Evolutionary conservation across 2,888 invertebrate genomes (phyloP).

Genomic region (Tenthredo notha): DNA sequence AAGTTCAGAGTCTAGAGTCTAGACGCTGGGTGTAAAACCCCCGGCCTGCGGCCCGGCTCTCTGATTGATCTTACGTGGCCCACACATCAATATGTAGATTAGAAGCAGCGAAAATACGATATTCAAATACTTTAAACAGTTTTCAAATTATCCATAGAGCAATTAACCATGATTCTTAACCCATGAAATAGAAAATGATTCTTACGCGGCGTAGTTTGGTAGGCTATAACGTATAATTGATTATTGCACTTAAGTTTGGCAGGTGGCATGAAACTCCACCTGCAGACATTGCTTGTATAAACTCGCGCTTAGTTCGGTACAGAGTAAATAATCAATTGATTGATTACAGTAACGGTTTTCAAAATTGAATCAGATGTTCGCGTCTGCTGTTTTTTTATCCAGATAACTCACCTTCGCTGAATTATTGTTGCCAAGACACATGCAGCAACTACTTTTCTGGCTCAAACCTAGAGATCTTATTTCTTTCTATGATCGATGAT

Average conservation of each 20-base stretch:
- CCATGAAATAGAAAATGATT: background rate
- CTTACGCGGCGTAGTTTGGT: background rate
- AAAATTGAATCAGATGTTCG: background rate
- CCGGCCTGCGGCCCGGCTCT: background rate
- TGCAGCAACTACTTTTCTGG: background rate
- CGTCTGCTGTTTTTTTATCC: background rate
- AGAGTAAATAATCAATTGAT: background rate
- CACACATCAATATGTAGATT: background rate
- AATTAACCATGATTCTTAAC: background rate
- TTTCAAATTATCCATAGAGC: background rate
- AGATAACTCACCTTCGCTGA: slow-evolving; percentile 24
- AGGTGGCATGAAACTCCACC: background rate
- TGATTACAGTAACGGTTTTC: background rate
- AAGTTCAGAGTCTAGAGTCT: background rate
- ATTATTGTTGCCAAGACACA: background rate
- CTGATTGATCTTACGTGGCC: background rate
- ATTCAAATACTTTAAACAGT: background rate
- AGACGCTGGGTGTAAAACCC: background rate
- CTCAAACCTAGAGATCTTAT: background rate
- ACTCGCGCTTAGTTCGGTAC: background rate
- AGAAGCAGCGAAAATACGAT: background rate
- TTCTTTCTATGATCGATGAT: slow-evolving; percentile 10
- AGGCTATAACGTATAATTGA: background rate
- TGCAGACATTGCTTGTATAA: background rate
- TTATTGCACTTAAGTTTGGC: background rate